A percentile compares a stretch with the other conserved stretches of the same genome.
These are phyloP conservation scores for Drosophila hawaiiensis DNA, from an alignment of 2,888 invertebrate species.

Conservation along the genomic window DNA sequence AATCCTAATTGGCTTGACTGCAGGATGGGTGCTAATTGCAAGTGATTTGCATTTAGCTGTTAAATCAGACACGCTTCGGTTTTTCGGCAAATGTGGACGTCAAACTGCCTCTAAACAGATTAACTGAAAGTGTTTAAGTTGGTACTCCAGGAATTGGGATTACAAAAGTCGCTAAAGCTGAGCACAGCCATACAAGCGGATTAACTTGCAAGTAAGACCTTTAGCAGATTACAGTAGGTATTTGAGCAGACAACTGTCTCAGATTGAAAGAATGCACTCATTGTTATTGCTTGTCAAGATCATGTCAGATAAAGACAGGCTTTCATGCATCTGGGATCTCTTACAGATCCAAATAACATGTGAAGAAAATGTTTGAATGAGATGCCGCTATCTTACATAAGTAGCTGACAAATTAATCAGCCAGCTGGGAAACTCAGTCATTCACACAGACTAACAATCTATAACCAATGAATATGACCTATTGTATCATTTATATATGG, in stretches of 20 bases:
- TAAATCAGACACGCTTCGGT: slow-evolving; percentile 41
- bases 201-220: slow-evolving; percentile 15
- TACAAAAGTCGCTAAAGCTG: not conserved
- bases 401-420: slow-evolving; percentile 17
- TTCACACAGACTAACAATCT: not conserved
- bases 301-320: slow-evolving; percentile 30
- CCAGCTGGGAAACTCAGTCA: not conserved
- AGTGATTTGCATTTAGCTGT: slow-evolving; percentile 59
- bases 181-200: slow-evolving; percentile 8
- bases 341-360: not conserved
- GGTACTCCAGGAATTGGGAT: not conserved
- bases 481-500: too few relatives aligned
- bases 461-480: not conserved
- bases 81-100: slow-evolving; percentile 4
- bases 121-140: slow-evolving; percentile 5
- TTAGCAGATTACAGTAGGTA: slow-evolving; percentile 32
- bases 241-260: slow-evolving; percentile 5
- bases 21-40: slow-evolving; percentile 55
- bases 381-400: not conserved
- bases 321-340: slow-evolving; percentile 11
- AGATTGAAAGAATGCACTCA: not conserved
- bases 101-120: slow-evolving; percentile 17
- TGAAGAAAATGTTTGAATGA: not conserved
- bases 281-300: slow-evolving; percentile 24
- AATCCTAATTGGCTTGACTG: slow-evolving; percentile 58